phyloP scores from a whole-genome alignment of 2,113 vertebrate species.

The Gadus macrocephalus region DNA sequence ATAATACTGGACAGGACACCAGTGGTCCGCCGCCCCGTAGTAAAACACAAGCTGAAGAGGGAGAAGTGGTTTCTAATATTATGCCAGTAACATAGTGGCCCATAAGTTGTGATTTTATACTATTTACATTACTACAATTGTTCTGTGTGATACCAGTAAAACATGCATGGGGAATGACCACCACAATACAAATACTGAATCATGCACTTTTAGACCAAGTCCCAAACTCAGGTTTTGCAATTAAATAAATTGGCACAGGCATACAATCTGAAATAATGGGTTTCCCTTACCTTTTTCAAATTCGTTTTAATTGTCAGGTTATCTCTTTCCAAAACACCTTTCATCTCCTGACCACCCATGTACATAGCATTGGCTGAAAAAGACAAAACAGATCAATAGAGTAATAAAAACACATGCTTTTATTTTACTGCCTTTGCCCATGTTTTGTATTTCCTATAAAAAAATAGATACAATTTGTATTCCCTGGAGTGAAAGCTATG shows the following conservation, averaged over 20 bases:
- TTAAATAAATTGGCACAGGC: no score
- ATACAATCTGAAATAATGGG: no score
- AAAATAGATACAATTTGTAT: background rate
- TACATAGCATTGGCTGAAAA: constrained; percentile 84
- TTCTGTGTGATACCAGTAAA: background rate
- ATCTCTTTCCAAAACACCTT: constrained; percentile 80
- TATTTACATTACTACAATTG: background rate
- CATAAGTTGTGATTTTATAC: background rate
- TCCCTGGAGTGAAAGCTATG: background rate
- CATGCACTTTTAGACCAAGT: no score
- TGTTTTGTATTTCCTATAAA: background rate
- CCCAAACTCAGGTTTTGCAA: no score
- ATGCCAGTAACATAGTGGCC: no score
- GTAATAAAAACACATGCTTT: background rate
- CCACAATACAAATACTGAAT: no score
- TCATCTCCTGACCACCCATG: constrained; percentile 92
- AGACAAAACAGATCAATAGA: constrained; percentile 8
- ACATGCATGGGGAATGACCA: no score
- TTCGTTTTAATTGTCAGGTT: constrained; percentile 78
- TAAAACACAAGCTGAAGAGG: constrained; percentile 88
- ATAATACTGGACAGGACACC: constrained; percentile 88
- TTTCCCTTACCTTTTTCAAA: constrained; percentile 83
- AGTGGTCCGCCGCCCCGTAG: constrained; percentile 82
- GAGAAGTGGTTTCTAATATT: constrained; percentile 13
- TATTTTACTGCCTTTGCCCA: background rate